Percentiles rank a stretch among this genome's conserved stretches.
phyloP scores from a whole-genome alignment of 2,888 invertebrate genomes.

The Lepidocyrtinus sp. region DNA sequence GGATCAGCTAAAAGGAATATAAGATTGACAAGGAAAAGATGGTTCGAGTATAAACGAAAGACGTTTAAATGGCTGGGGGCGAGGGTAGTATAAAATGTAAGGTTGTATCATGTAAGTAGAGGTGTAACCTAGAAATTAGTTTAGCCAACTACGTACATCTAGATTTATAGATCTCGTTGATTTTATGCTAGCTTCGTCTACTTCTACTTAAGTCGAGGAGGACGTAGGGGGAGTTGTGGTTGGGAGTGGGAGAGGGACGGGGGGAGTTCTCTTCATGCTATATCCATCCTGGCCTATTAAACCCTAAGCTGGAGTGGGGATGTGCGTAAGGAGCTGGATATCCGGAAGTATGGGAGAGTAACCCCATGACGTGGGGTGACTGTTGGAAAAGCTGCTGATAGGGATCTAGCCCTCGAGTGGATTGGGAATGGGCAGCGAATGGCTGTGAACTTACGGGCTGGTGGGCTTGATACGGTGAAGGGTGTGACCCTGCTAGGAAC shows the following conservation, averaged over 20 bases:
- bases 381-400: slow-evolving; percentile 69
- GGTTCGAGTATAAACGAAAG: not conserved
- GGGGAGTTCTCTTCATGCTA: slow-evolving; percentile 30
- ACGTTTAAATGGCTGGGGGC: no score
- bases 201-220: slow-evolving; percentile 43
- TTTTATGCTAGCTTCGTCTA: slow-evolving; percentile 41
- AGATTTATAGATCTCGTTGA: not conserved
- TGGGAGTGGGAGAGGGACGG: slow-evolving; percentile 16
- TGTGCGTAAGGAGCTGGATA: slow-evolving; percentile 66
- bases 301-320: slow-evolving; percentile 62
- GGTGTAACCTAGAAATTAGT: not conserved
- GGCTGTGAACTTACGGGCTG: slow-evolving; percentile 68
- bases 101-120: not conserved
- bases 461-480: slow-evolving; percentile 67
- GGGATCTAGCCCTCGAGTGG: slow-evolving; percentile 65
- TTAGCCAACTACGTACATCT: not conserved
- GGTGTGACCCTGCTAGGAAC: slow-evolving; percentile 65
- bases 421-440: slow-evolving; percentile 65
- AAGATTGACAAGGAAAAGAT: not conserved
- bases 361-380: slow-evolving; percentile 69
- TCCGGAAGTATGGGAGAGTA: slow-evolving; percentile 63
- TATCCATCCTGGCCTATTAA: slow-evolving; percentile 66
- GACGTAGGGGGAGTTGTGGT: slow-evolving; percentile 7
- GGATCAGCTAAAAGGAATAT: not conserved
- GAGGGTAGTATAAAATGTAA: not conserved